A percentile compares a stretch with the other conserved stretches of the same genome.
These are phyloP conservation scores for Mormoops blainvillei DNA, from an alignment of 2,113 vertebrate species.

Conservation along the genomic window DNA sequence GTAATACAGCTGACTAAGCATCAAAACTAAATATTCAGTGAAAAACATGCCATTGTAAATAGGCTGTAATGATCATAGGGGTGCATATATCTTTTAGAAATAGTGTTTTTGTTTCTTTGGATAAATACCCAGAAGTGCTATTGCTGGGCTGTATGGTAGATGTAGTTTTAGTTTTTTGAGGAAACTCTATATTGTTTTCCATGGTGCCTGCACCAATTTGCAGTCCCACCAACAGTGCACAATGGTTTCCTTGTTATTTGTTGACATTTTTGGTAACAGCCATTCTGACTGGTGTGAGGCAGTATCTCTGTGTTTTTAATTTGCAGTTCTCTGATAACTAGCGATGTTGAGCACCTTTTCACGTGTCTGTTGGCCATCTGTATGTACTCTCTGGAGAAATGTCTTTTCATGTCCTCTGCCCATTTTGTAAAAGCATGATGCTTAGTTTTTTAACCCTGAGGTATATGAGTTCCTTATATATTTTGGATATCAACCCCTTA, in stretches of 20 bases:
- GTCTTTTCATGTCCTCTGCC: neutral
- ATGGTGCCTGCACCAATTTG: neutral
- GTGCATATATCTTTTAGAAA: neutral
- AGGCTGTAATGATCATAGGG: neutral
- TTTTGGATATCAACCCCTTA: neutral
- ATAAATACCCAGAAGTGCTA: neutral
- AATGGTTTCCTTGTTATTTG: neutral
- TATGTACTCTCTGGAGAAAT: neutral
- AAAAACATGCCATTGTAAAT: neutral
- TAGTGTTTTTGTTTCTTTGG: neutral
- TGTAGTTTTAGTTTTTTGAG: neutral
- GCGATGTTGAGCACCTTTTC: neutral
- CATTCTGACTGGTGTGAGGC: neutral
- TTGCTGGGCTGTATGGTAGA: neutral
- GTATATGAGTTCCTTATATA: neutral
- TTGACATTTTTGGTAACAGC: neutral
- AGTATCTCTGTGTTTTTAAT: neutral
- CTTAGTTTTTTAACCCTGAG: neutral
- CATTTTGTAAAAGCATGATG: too few species aligned
- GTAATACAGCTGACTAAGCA: neutral
- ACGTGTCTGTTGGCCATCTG: neutral
- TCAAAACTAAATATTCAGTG: neutral
- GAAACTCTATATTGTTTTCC: neutral
- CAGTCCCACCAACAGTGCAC: neutral
- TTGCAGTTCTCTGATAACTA: neutral